Percentiles rank a stretch among this genome's conserved stretches.
These are phyloP conservation scores for Microctenopoma steveboyesi DNA, from an alignment of 2,797 vertebrate species.

Conservation along the genomic window DNA sequence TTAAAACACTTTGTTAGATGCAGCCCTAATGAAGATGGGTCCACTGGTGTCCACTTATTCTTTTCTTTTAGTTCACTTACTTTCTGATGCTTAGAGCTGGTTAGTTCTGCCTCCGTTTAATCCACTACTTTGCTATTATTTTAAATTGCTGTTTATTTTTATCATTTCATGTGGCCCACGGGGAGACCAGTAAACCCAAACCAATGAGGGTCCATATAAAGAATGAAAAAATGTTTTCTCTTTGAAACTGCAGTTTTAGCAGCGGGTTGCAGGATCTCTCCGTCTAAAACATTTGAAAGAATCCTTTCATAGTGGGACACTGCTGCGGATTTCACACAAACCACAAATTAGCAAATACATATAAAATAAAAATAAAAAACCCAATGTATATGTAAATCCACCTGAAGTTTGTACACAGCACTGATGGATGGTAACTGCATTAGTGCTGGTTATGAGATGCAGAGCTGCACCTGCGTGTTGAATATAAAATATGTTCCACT, in stretches of 20 bases:
- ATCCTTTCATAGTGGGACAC: conserved; percentile 1
- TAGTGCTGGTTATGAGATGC: conserved; percentile 1
- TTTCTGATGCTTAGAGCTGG: neutral
- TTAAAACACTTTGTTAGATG: no score
- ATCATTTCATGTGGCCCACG: neutral
- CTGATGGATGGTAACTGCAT: conserved; percentile 25
- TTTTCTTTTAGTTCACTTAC: neutral
- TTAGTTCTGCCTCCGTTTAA: neutral
- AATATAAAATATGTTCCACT: conserved; percentile 15
- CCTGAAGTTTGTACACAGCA: conserved; percentile 3
- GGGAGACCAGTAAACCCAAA: neutral
- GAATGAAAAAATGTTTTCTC: neutral
- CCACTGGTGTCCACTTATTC: no score
- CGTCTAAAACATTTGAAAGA: conserved; percentile 1
- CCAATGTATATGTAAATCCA: neutral
- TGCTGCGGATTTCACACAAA: neutral
- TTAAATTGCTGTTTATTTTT: neutral
- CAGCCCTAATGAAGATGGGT: no score
- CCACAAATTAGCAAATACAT: neutral
- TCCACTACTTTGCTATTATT: neutral
- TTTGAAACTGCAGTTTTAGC: conserved; percentile 2
- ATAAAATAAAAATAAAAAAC: neutral
- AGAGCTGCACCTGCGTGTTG: conserved; percentile 10
- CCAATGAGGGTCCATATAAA: conserved; percentile 17
- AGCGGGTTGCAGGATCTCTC: neutral